phyloP scores from a whole-genome alignment of 2,888 invertebrate species.

The Eupithecia insigniata region DNA sequence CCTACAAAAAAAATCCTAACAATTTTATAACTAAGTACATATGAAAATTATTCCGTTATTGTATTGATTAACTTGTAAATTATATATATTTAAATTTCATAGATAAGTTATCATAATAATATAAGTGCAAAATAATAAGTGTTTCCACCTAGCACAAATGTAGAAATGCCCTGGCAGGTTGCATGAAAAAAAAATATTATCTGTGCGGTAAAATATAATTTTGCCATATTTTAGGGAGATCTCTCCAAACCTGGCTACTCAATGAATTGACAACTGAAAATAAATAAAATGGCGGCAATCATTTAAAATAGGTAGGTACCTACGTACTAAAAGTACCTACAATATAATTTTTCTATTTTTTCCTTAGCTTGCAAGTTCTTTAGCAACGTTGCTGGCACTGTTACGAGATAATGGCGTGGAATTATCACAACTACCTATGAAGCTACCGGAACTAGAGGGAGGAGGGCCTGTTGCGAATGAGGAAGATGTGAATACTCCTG shows the following conservation, averaged over 20 bases:
- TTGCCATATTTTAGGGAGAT: neutral
- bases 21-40: too few relatives aligned
- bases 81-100: too few relatives aligned
- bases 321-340: neutral
- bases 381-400: slow-evolving; percentile 59
- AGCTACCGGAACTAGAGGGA: slow-evolving; percentile 36
- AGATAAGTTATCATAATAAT: too few relatives aligned
- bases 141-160: too few relatives aligned
- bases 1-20: neutral
- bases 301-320: neutral
- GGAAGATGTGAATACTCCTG: slow-evolving; percentile 39
- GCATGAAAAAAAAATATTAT: neutral
- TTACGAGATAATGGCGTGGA: slow-evolving; percentile 63
- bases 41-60: too few relatives aligned
- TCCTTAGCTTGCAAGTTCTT: slow-evolving; percentile 63
- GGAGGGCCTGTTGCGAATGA: slow-evolving; percentile 14
- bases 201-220: neutral
- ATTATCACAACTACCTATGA: slow-evolving; percentile 45
- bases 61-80: too few relatives aligned
- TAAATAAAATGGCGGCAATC: slow-evolving; percentile 12
- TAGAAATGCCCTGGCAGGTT: too few relatives aligned
- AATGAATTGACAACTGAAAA: neutral
- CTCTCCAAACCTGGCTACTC: neutral
- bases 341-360: slow-evolving; percentile 9
- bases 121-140: too few relatives aligned